Percentiles rank a stretch among this genome's conserved stretches.
Evolutionary conservation across 2,888 invertebrate species (phyloP).

Genomic region (Andricus curvator): DNA sequence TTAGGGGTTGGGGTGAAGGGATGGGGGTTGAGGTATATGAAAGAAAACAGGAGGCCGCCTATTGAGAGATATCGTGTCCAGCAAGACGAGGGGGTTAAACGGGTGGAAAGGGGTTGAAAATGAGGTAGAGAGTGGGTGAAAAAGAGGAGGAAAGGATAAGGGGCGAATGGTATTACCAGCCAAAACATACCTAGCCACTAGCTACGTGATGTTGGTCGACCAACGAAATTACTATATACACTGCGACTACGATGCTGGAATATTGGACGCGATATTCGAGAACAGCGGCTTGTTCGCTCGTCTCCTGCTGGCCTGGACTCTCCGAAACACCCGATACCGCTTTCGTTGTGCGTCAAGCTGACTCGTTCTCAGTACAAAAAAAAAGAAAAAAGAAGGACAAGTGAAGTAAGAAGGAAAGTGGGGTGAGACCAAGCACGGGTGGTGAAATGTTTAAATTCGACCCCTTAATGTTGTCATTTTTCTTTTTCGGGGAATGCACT

Average conservation of each 20-base stretch:
- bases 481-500: neutral
- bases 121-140: no score
- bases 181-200: constrained; percentile 52
- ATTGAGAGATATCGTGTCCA: constrained; percentile 35
- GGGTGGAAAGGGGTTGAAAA: neutral
- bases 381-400: neutral
- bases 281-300: constrained; percentile 41
- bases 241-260: constrained; percentile 47
- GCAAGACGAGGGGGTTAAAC: neutral
- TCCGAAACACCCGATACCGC: neutral
- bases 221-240: constrained; percentile 57
- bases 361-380: neutral
- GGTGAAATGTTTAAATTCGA: neutral
- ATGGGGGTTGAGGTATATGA: neutral
- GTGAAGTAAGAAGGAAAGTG: neutral
- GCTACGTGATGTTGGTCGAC: constrained; percentile 56
- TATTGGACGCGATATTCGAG: constrained; percentile 56
- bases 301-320: neutral
- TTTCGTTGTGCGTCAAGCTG: constrained; percentile 10
- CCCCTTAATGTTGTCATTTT: neutral
- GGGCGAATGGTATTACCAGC: constrained; percentile 46
- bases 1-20: neutral
- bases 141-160: neutral
- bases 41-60: constrained; percentile 16
- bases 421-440: neutral